These are phyloP conservation scores for Toxostoma redivivum DNA, from an alignment of 2,113 vertebrate genomes.

Conservation along the genomic window DNA sequence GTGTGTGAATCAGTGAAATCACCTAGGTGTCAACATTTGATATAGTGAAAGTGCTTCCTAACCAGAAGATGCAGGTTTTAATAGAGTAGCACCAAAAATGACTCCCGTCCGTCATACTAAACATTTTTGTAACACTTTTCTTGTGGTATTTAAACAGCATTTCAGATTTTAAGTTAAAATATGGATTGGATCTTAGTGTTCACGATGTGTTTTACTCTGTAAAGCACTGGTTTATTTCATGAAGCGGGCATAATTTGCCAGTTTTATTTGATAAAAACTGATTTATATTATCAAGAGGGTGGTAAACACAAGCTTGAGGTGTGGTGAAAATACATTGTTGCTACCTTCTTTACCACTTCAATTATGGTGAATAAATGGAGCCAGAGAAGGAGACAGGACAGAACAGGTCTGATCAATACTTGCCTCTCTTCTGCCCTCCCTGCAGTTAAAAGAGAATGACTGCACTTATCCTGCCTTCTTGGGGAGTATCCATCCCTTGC, in stretches of 20 bases:
- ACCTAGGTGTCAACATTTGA: neutral
- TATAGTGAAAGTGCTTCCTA: neutral
- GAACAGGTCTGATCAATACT: constrained; percentile 18
- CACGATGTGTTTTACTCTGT: neutral
- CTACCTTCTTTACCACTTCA: neutral
- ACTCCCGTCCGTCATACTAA: neutral
- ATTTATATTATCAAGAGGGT: neutral
- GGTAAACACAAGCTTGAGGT: neutral
- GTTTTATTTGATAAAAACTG: neutral
- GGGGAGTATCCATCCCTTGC: neutral
- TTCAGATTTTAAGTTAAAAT: neutral
- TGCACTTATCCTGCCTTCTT: neutral
- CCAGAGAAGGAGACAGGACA: neutral
- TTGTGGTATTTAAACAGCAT: neutral
- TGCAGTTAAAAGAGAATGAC: neutral
- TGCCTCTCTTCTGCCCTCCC: neutral
- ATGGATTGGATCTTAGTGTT: neutral
- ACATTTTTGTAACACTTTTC: neutral
- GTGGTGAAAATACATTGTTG: neutral
- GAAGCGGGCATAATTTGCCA: neutral
- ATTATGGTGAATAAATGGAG: neutral
- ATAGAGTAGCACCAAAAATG: neutral
- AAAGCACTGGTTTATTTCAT: neutral
- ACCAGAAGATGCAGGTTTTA: neutral
- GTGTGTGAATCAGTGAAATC: neutral